A percentile compares a stretch with the other conserved stretches of the same genome.
phyloP scores from a whole-genome alignment of 2,888 invertebrate species.

The Catocala sponsa region DNA sequence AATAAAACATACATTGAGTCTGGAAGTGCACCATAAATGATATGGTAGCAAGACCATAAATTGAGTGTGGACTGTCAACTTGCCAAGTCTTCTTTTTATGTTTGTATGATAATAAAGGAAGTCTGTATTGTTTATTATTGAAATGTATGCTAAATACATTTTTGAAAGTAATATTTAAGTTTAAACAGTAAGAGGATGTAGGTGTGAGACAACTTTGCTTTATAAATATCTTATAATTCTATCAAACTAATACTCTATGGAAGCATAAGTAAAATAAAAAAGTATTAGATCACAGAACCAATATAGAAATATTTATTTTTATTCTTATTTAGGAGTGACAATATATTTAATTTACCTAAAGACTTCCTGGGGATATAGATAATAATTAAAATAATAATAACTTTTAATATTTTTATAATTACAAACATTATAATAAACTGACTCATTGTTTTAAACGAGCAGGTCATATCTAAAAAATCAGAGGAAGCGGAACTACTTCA shows the following conservation, averaged over 20 bases:
- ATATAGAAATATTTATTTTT: too few relatives aligned
- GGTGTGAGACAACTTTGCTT: too few relatives aligned
- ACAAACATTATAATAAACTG: background rate
- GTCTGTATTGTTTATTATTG: slow-evolving; percentile 29
- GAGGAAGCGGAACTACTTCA: slow-evolving; percentile 36
- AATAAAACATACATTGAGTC: slow-evolving; percentile 29
- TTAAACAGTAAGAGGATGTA: background rate
- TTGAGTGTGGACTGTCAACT: slow-evolving; percentile 36
- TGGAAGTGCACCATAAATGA: slow-evolving; percentile 27
- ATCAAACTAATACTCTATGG: too few relatives aligned
- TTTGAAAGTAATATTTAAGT: slow-evolving; percentile 2
- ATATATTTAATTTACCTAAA: too few relatives aligned
- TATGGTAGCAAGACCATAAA: slow-evolving; percentile 29
- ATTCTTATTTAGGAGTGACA: too few relatives aligned
- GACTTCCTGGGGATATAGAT: too few relatives aligned
- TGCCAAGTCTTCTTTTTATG: slow-evolving; percentile 39
- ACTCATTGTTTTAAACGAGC: background rate
- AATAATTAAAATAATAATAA: too few relatives aligned
- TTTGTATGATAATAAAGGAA: slow-evolving; percentile 35
- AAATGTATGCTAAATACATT: slow-evolving; percentile 6
- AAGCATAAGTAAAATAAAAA: too few relatives aligned
- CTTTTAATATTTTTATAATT: too few relatives aligned
- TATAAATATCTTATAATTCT: too few relatives aligned
- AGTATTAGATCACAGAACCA: too few relatives aligned
- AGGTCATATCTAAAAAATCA: slow-evolving; percentile 21